Percentiles rank a stretch among this genome's conserved stretches.
phyloP scores from a whole-genome alignment of 2,113 vertebrate species.

The Spea multiplicata region DNA sequence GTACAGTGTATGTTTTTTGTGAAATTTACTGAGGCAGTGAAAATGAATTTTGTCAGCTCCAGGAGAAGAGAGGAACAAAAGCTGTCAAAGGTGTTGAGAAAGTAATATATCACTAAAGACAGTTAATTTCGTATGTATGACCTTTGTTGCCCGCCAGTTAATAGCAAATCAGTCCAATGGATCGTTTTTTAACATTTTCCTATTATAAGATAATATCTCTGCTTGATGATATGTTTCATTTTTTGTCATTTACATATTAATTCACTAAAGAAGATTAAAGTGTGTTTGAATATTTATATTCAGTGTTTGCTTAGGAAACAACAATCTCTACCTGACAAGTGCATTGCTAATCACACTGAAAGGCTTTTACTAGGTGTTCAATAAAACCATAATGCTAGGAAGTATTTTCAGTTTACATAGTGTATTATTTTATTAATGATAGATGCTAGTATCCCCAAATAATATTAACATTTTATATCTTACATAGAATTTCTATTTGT shows the following conservation, averaged over 20 bases:
- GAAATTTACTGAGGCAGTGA: constrained; percentile 47
- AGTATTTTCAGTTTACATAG: not conserved
- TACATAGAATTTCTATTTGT: not conserved
- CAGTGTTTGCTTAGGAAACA: not conserved
- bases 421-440: not conserved
- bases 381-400: not conserved
- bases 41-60: constrained; percentile 57
- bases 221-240: not conserved
- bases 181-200: constrained; percentile 40
- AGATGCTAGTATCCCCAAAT: not conserved
- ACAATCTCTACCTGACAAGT: not conserved
- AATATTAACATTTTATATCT: not conserved
- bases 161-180: constrained; percentile 52
- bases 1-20: constrained; percentile 32
- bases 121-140: constrained; percentile 64
- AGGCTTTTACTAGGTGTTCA: not conserved
- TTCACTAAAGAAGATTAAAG: constrained; percentile 1
- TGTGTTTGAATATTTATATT: not conserved
- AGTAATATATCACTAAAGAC: constrained; percentile 70
- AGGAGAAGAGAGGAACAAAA: constrained; percentile 56
- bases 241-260: constrained; percentile 24
- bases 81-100: constrained; percentile 61
- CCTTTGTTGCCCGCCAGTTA: constrained; percentile 60
- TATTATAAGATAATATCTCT: not conserved
- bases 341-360: not conserved